phyloP scores from a whole-genome alignment of 2,797 vertebrate genomes.

The Myotis findleyi region DNA sequence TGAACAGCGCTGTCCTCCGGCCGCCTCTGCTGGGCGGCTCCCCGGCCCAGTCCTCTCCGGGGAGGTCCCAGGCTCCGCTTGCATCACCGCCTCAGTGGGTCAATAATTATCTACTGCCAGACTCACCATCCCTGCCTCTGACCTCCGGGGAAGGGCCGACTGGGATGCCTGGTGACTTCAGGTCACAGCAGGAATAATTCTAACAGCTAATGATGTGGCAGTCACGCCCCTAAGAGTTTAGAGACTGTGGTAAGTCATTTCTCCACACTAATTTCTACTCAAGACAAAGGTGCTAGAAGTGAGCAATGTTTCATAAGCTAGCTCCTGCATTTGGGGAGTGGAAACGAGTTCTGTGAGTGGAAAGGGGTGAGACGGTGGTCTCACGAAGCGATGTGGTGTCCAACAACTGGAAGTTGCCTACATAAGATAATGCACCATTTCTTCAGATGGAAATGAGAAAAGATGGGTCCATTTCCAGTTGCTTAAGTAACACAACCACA shows the following conservation, averaged over 20 bases:
- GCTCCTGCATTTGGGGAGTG: not conserved
- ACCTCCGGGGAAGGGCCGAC: conserved; percentile 34
- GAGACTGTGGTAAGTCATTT: not conserved
- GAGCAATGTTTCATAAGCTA: not conserved
- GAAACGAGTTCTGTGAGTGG: not conserved
- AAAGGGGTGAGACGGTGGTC: not conserved
- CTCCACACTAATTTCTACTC: not conserved
- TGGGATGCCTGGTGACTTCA: not conserved
- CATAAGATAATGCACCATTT: not conserved
- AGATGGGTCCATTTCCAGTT: conserved; percentile 21
- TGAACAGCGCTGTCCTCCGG: not conserved
- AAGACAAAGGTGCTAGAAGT: not conserved
- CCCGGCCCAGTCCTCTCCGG: not conserved
- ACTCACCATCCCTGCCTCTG: not conserved
- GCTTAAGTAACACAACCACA: not conserved
- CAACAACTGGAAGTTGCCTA: not conserved
- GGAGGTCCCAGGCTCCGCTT: not conserved
- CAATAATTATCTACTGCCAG: conserved; percentile 39
- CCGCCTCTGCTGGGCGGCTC: not conserved
- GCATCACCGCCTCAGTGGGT: not conserved
- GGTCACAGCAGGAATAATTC: not conserved
- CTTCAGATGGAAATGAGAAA: conserved; percentile 36
- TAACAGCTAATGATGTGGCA: not conserved
- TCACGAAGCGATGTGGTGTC: not conserved
- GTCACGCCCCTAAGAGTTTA: not conserved